Base-by-base conservation (phyloP, 2,113 vertebrate genomes). In the Forbesichthys agassizii region DNA sequence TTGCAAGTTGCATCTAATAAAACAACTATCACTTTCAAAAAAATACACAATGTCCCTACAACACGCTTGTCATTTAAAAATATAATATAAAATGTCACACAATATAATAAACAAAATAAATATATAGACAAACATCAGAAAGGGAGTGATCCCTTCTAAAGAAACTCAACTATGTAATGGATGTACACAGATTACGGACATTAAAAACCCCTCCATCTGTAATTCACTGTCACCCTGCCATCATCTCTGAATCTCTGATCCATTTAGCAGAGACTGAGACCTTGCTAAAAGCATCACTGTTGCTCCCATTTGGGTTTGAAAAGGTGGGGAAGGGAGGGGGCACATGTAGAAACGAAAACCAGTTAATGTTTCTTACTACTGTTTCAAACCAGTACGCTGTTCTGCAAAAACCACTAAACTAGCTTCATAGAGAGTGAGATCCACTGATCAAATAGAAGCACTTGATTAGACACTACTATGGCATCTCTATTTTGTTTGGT, bases 201-300 rank as follows among this genome's bases (percentile, higher is more conserved):
- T 86, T 91, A 90, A 91, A 89, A 84, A 84, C 84, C 87, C 81
- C 86, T 87, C 87, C 86, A 87, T 90, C 88, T 89, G 86, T 89
- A 88, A 88, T 90, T 90, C 88, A 91, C 84, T 82, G 86, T 90
- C 87, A 88, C 87, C 86, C 86, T 84, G 84, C 89, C 83, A 87
- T 89, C 89, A 89, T 89, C 88, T 88, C 81, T 88, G 89, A 88
- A 91, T 89, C 86, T 84, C 86, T 88, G 88, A 90, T 91, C 86
- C 85, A 90, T 88, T 91, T 87, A 86, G 84, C 86, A 91, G 83
- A 86, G 83, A 87, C 80, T 74, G 68, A 88, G 89, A 89, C 87
- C 88, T 88, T 84, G 83, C 88, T 90, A 89, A 91, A 90, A 90
- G 87, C 86, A 89, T 86, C 87, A 74, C 82, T 80, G 87, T 83